These are phyloP conservation scores for Meliscaeva auricollis DNA, from an alignment of 2,888 invertebrate genomes.

Conservation along the genomic window DNA sequence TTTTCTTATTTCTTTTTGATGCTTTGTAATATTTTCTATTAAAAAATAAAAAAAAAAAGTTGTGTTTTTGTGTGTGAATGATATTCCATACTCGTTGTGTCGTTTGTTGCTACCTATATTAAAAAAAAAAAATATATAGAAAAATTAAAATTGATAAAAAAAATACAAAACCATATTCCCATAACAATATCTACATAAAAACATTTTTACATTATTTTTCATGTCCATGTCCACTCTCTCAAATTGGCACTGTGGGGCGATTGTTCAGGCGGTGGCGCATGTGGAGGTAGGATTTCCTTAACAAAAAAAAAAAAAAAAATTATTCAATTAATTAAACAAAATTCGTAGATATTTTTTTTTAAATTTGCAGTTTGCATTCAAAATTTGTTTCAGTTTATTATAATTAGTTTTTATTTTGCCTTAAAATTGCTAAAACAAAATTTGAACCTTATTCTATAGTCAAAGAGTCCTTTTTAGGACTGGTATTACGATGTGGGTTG, in stretches of 20 bases:
- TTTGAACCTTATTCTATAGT: background rate
- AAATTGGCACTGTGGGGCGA: conserved; percentile 75
- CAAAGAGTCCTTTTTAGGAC: conserved; percentile 24
- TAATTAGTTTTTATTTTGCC: conserved; percentile 43
- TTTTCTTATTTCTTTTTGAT: conserved; percentile 53
- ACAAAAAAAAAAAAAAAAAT: conserved; percentile 20
- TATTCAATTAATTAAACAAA: conserved; percentile 59
- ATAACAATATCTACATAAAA: conserved; percentile 75
- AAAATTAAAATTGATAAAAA: conserved; percentile 47
- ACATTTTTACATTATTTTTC: conserved; percentile 76
- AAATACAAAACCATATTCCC: conserved; percentile 68
- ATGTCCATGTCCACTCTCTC: conserved; percentile 76
- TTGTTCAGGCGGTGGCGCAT: conserved; percentile 76
- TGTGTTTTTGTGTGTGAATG: conserved; percentile 69
- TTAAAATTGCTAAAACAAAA: conserved; percentile 27
- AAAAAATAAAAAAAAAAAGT: no score
- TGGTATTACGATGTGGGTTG: background rate
- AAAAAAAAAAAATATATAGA: conserved; percentile 33
- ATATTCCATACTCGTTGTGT: conserved; percentile 72
- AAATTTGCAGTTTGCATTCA: conserved; percentile 46
- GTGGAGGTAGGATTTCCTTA: conserved; percentile 76
- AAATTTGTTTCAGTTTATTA: conserved; percentile 34
- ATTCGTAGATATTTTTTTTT: conserved; percentile 55
- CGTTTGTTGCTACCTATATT: conserved; percentile 61
- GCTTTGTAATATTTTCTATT: conserved; percentile 67